These are phyloP conservation scores for Spermophilus dauricus DNA, from an alignment of 2,113 vertebrate species.

Conservation along the genomic window DNA sequence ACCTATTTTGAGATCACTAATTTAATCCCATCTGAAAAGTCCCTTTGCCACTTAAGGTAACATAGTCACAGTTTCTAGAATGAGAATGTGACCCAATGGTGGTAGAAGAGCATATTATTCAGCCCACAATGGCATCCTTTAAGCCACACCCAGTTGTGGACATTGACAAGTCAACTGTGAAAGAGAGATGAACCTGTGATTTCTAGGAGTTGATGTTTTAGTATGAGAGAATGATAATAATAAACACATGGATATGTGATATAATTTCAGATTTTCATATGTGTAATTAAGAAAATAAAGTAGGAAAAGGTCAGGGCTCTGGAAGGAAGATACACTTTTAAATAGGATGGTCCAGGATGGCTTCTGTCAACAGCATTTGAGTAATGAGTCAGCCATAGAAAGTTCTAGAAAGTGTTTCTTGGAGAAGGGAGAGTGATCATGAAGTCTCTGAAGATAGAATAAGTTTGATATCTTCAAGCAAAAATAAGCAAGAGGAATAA, in stretches of 20 bases:
- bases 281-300: neutral
- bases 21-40: neutral
- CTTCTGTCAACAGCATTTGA: neutral
- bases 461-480: neutral
- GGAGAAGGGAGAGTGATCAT: neutral
- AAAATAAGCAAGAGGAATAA: neutral
- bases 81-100: neutral
- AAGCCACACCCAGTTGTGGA: neutral
- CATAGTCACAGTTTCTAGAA: neutral
- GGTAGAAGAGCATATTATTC: neutral
- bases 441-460: neutral
- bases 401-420: neutral
- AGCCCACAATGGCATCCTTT: accelerated
- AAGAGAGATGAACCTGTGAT: neutral
- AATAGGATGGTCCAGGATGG: neutral
- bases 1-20: neutral
- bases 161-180: neutral
- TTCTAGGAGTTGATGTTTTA: neutral
- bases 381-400: neutral
- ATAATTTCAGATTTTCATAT: neutral
- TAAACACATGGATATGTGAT: neutral
- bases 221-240: neutral
- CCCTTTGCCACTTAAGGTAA: neutral
- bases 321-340: neutral
- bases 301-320: neutral